A percentile compares a stretch with the other conserved stretches of the same genome.
Conservation (phyloP, 2,797 vertebrate species). For the Dermochelys coriacea region DNA sequence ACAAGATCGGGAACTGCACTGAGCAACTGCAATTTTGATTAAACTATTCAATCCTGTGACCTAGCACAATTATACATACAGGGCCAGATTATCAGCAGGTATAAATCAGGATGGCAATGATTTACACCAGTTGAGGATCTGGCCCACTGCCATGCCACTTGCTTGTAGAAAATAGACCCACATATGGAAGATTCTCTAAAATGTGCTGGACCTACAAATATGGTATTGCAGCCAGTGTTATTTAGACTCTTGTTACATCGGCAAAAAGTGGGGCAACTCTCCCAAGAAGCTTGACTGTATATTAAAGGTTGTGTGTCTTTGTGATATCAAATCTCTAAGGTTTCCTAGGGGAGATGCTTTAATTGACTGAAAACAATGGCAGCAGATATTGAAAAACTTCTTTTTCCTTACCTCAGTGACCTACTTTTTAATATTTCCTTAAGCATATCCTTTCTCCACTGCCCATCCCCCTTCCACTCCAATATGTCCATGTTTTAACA, state of each 20-base stretch:
- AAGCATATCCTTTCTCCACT: background rate
- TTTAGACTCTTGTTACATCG: background rate
- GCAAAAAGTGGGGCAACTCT: background rate
- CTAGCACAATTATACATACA: background rate
- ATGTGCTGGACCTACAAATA: background rate
- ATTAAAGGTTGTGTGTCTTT: background rate
- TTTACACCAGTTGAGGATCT: background rate
- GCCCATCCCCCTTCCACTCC: background rate
- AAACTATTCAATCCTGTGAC: background rate
- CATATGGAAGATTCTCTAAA: background rate
- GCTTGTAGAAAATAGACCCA: background rate
- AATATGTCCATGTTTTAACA: background rate
- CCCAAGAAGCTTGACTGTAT: background rate
- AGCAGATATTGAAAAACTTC: background rate
- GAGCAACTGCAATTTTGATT: background rate
- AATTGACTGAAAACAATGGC: background rate
- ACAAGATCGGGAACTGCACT: background rate
- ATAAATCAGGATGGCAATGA: background rate
- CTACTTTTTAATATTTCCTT: background rate
- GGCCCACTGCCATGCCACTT: background rate
- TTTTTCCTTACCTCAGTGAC: background rate
- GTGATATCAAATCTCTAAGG: background rate
- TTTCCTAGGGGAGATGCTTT: background rate
- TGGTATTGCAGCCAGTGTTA: background rate
- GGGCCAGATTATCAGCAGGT: background rate